phyloP scores from a whole-genome alignment of 2,113 vertebrate genomes.

The Atrichornis clamosus region DNA sequence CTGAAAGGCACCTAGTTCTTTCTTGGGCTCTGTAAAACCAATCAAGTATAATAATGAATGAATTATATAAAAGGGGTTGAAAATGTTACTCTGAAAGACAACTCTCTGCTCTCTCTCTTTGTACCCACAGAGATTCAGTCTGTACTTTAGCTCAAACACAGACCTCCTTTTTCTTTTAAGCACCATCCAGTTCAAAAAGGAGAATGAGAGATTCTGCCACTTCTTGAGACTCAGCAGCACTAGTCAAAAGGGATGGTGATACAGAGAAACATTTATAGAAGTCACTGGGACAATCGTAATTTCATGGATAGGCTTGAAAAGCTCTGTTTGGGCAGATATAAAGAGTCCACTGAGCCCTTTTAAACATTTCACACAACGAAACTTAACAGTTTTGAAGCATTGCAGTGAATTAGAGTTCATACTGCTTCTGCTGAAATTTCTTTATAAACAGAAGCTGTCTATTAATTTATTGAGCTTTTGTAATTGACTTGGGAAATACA shows the following conservation, averaged over 20 bases:
- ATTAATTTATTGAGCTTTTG: slow-evolving; percentile 13
- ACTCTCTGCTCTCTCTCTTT: slow-evolving; percentile 33
- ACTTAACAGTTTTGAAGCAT: slow-evolving; percentile 25
- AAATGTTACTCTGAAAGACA: not conserved
- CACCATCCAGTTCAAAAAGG: not conserved
- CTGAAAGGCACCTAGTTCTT: not conserved
- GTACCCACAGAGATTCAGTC: not conserved
- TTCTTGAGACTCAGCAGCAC: slow-evolving; percentile 35
- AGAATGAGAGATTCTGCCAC: slow-evolving; percentile 18
- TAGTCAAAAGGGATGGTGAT: not conserved
- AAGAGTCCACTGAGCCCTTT: slow-evolving; percentile 52
- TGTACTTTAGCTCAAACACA: not conserved
- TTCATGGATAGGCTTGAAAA: slow-evolving; percentile 56
- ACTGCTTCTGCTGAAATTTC: not conserved
- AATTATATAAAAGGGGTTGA: not conserved
- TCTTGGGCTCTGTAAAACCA: not conserved
- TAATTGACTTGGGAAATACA: not conserved
- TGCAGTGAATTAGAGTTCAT: slow-evolving; percentile 23
- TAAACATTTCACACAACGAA: slow-evolving; percentile 60
- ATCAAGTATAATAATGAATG: not conserved
- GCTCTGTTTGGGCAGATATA: not conserved
- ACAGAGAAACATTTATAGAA: slow-evolving; percentile 55
- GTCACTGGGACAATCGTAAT: not conserved
- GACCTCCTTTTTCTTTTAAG: not conserved
- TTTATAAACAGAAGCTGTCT: not conserved